Evolutionary conservation across 2,888 invertebrate genomes (phyloP).

Genomic region (Alentia gelatinosa): DNA sequence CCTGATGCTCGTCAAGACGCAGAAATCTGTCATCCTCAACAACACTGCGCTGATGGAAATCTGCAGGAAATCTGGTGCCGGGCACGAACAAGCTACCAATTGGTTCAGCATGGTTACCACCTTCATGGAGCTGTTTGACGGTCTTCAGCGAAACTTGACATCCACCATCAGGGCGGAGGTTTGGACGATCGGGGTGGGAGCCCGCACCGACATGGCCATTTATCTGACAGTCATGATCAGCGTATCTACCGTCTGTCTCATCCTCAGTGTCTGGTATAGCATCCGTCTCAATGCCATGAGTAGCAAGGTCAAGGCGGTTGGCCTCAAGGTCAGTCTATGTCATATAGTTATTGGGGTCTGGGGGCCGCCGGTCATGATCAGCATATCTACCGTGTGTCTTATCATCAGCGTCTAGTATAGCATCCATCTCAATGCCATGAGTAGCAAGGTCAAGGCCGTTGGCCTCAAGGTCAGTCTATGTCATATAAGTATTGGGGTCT

Average conservation of each 20-base stretch:
- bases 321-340: neutral
- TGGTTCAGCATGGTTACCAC: neutral
- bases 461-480: neutral
- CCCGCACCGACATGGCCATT: neutral
- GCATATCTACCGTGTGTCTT: conserved; percentile 11
- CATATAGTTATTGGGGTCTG: neutral
- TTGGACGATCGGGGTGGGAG: neutral
- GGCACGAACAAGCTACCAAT: neutral
- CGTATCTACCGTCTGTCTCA: conserved; percentile 19
- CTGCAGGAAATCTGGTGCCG: neutral
- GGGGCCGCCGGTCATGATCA: conserved; percentile 17
- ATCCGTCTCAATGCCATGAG: conserved; percentile 37
- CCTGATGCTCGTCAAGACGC: neutral
- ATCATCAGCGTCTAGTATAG: conserved; percentile 53
- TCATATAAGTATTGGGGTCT: neutral
- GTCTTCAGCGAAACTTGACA: neutral
- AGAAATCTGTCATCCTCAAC: neutral
- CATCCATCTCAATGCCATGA: conserved; percentile 37
- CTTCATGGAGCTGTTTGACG: neutral
- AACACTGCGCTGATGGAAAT: neutral
- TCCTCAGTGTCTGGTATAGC: conserved; percentile 55
- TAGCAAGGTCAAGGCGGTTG: conserved; percentile 19
- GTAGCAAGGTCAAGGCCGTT: conserved; percentile 23
- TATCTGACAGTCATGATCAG: conserved; percentile 41
- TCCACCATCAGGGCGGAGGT: neutral